These are phyloP conservation scores for Acromyrmex heyeri DNA, from an alignment of 1,140 invertebrate genomes.

Conservation along the genomic window DNA sequence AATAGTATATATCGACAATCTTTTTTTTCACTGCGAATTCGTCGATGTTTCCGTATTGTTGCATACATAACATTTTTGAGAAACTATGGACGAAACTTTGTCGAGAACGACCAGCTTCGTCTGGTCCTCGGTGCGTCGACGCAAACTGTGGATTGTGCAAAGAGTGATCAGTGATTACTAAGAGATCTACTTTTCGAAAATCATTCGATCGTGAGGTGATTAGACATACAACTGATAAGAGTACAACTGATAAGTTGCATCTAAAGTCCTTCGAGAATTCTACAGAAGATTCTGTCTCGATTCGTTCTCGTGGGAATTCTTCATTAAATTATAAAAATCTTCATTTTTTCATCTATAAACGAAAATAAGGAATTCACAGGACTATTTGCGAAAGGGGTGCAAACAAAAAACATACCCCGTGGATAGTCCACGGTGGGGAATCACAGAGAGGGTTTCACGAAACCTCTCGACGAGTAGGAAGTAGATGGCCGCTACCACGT, in stretches of 20 bases:
- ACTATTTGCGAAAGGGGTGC: neutral
- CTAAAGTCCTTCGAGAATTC: neutral
- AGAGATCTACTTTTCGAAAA: slow-evolving; percentile 38
- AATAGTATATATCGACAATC: neutral
- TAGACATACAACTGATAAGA: neutral
- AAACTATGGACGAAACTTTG: slow-evolving; percentile 65
- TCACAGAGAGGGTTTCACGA: slow-evolving; percentile 49
- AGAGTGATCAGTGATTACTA: slow-evolving; percentile 63
- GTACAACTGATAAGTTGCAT: neutral
- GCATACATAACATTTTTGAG: slow-evolving; percentile 14
- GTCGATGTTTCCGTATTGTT: slow-evolving; percentile 33
- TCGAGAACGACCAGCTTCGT: slow-evolving; percentile 53
- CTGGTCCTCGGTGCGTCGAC: slow-evolving; percentile 62
- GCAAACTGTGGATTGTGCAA: slow-evolving; percentile 73
- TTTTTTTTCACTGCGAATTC: neutral
- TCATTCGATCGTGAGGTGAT: slow-evolving; percentile 19
- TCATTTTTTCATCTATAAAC: neutral
- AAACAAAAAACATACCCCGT: neutral
- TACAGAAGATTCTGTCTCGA: neutral
- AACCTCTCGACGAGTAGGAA: slow-evolving; percentile 77
- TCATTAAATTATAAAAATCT: neutral
- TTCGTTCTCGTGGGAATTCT: neutral
- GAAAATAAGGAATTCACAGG: neutral
- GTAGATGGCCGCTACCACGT: slow-evolving; percentile 94
- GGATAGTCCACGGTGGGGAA: neutral